Evolutionary conservation across 2,113 vertebrate genomes (phyloP).

Genomic region (Lepisosteus osseus): DNA sequence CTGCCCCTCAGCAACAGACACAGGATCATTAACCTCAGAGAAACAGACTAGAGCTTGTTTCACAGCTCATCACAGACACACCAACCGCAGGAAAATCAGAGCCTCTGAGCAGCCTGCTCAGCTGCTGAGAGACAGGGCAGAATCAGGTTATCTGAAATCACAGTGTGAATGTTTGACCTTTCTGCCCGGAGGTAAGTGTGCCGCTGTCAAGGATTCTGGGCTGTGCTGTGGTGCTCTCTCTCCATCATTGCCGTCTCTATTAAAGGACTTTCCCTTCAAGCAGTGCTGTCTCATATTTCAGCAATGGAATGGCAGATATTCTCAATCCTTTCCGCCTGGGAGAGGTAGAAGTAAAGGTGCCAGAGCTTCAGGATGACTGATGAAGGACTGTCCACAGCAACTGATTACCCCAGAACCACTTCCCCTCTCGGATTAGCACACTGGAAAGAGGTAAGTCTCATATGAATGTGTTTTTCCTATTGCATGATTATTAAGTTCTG

Average conservation of each 20-base stretch:
- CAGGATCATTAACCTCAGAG: neutral
- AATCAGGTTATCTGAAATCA: conserved; percentile 1
- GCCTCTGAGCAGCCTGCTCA: neutral
- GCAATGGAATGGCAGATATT: neutral
- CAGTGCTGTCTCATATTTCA: neutral
- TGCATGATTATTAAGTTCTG: no score
- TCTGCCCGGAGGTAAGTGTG: neutral
- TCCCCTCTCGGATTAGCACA: neutral
- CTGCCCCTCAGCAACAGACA: neutral
- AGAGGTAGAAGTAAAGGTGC: neutral
- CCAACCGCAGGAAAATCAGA: neutral
- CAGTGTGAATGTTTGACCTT: conserved; percentile 12
- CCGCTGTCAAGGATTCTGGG: neutral
- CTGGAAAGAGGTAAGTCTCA: neutral
- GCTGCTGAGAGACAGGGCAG: neutral
- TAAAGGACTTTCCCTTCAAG: neutral
- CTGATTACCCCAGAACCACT: neutral
- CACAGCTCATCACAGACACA: neutral
- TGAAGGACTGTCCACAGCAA: conserved; percentile 11
- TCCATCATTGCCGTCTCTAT: neutral
- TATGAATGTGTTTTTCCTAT: no score
- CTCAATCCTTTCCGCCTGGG: neutral
- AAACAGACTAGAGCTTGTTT: neutral
- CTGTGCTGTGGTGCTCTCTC: neutral
- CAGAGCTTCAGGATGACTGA: neutral